Evolutionary conservation across 1,140 invertebrate species (phyloP).

Genomic region (Goniozus legneri): DNA sequence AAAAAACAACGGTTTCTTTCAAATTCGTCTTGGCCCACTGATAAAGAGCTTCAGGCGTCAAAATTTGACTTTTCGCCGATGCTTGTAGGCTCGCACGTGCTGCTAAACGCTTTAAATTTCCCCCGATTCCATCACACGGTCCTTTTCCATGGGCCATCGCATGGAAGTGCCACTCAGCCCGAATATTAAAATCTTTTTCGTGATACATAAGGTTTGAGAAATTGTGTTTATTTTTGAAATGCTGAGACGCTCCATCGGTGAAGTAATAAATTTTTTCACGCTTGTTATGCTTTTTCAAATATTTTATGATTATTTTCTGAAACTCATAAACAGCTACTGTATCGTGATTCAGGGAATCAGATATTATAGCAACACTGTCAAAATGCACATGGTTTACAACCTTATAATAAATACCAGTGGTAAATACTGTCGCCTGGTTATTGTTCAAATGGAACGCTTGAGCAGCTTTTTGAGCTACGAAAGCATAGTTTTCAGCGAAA

Average conservation of each 20-base stretch:
- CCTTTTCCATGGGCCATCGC: conserved; percentile 33
- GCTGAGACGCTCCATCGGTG: conserved; percentile 20
- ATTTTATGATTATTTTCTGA: conserved; percentile 16
- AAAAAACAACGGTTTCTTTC: background rate
- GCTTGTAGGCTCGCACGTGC: conserved; percentile 14
- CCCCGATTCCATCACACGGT: conserved; percentile 17
- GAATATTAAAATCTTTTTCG: conserved; percentile 15
- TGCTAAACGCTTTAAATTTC: conserved; percentile 14
- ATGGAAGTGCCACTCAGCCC: conserved; percentile 30
- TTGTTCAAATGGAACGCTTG: conserved; percentile 2
- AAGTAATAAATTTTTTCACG: conserved; percentile 19
- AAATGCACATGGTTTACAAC: conserved; percentile 6
- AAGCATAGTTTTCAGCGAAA: conserved; percentile 39
- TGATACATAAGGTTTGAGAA: conserved; percentile 17
- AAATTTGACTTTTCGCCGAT: conserved; percentile 1
- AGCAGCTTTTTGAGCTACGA: conserved; percentile 18
- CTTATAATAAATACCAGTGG: conserved; percentile 22
- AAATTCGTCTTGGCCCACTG: background rate
- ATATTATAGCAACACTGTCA: conserved; percentile 14
- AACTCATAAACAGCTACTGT: conserved; percentile 12
- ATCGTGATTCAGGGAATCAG: conserved; percentile 18
- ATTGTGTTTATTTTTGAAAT: conserved; percentile 34
- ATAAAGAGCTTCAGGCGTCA: background rate
- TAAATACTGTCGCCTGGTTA: conserved; percentile 16
- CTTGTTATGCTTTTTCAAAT: conserved; percentile 12